These are phyloP conservation scores for Tiliacea citrago DNA, from an alignment of 2,888 invertebrate genomes.

Conservation along the genomic window DNA sequence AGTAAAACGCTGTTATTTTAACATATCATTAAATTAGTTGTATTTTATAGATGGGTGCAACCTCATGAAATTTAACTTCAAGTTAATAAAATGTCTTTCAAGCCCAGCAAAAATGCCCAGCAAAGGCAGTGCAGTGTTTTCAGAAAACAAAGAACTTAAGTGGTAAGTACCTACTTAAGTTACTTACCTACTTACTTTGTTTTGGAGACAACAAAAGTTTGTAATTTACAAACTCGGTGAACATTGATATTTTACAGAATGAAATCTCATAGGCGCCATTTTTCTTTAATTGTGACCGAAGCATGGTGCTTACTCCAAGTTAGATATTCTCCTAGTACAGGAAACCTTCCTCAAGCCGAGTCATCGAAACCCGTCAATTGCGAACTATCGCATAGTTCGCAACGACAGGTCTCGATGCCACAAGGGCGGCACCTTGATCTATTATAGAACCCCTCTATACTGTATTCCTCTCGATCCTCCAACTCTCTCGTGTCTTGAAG, in stretches of 20 bases:
- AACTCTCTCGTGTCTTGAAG: too few species aligned
- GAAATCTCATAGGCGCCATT: not conserved
- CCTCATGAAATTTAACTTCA: not conserved
- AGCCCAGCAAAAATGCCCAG: slow-evolving; percentile 5
- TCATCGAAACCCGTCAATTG: too few species aligned
- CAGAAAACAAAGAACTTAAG: slow-evolving; percentile 14
- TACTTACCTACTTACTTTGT: slow-evolving; percentile 18
- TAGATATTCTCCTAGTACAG: too few species aligned
- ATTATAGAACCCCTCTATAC: too few species aligned
- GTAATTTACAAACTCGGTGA: slow-evolving; percentile 12
- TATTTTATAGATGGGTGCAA: not conserved
- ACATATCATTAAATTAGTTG: too few species aligned
- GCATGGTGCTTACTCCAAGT: not conserved
- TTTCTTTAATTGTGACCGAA: slow-evolving; percentile 2
- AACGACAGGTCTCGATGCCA: too few species aligned
- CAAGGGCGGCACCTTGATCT: too few species aligned
- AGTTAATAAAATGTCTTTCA: not conserved
- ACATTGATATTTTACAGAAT: slow-evolving; percentile 33
- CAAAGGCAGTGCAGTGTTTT: not conserved
- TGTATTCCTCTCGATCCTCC: too few species aligned
- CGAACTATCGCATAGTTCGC: too few species aligned
- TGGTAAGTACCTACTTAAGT: slow-evolving; percentile 25
- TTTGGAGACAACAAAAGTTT: slow-evolving; percentile 27
- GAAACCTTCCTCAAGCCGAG: too few species aligned
- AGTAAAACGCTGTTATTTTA: too few species aligned